A percentile compares a stretch with the other conserved stretches of the same genome.
Conservation (phyloP, 2,113 vertebrate genomes). For the Melierax canorus region DNA sequence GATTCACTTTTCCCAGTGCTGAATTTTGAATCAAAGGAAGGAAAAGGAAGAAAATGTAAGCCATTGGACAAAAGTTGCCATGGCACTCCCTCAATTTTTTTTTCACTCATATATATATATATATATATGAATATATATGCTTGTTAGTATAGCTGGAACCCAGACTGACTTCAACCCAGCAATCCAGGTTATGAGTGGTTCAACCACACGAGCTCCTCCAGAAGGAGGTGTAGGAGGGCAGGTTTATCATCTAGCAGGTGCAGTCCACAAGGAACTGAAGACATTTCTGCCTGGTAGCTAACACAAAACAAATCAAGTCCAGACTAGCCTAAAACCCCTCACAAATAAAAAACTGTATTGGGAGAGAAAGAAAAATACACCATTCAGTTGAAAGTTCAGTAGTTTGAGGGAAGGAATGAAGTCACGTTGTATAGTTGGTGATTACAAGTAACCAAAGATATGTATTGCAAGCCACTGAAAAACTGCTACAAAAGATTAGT, state of each 20-base stretch:
- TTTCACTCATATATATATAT: too few species aligned
- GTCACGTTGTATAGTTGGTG: neutral
- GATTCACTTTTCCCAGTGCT: neutral
- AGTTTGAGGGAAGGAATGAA: neutral
- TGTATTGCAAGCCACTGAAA: neutral
- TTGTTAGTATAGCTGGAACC: neutral
- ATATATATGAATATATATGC: too few species aligned
- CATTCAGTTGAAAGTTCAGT: neutral
- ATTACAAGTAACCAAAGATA: neutral
- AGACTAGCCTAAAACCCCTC: neutral
- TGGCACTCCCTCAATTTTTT: neutral
- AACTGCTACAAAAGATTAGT: neutral
- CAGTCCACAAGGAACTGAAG: neutral
- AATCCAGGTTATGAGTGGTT: neutral
- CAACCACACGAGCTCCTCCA: neutral
- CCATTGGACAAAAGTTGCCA: neutral
- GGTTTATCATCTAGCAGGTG: neutral
- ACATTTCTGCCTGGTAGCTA: neutral
- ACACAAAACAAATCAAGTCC: neutral
- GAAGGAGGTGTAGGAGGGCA: neutral
- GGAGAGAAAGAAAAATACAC: neutral
- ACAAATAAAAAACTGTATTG: neutral
- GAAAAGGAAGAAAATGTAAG: neutral
- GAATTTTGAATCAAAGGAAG: neutral
- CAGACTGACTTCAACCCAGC: neutral